Conservation (phyloP, 2,113 vertebrate species). For the Rallus limicola region DNA sequence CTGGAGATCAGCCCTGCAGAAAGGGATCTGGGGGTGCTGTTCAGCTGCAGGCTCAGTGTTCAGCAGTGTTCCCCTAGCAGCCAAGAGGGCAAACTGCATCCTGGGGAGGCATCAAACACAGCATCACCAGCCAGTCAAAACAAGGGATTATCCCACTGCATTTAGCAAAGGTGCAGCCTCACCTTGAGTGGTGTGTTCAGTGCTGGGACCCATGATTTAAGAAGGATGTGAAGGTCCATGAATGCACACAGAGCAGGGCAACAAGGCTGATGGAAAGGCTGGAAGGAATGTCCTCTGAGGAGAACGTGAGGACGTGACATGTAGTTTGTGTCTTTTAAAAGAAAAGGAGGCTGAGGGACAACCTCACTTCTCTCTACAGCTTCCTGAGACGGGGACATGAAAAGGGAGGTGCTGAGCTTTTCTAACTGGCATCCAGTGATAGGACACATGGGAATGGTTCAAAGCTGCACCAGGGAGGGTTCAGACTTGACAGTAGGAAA, state of each 20-base stretch:
- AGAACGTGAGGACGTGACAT: no score
- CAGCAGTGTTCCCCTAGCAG: not conserved
- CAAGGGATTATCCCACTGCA: not conserved
- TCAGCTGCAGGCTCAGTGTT: not conserved
- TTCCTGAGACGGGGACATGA: not conserved
- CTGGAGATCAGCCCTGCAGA: not conserved
- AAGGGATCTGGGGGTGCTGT: not conserved
- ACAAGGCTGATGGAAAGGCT: no score
- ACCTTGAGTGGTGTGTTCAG: no score
- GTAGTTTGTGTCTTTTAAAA: no score
- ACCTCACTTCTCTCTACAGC: not conserved
- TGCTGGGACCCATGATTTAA: no score
- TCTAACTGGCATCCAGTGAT: not conserved
- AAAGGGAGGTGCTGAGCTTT: not conserved
- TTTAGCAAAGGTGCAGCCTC: not conserved
- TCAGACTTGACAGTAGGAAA: no score
- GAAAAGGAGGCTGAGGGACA: no score
- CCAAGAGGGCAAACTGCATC: not conserved
- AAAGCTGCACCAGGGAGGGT: not conserved
- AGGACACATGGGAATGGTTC: fast-evolving
- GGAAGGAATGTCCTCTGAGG: no score
- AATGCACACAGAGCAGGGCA: no score
- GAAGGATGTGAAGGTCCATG: no score
- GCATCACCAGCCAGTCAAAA: not conserved
- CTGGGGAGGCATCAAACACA: not conserved